A percentile compares a stretch with the other conserved stretches of the same genome.
Conservation (phyloP, 2,113 vertebrate species). For the Vulpes ferrilata region DNA sequence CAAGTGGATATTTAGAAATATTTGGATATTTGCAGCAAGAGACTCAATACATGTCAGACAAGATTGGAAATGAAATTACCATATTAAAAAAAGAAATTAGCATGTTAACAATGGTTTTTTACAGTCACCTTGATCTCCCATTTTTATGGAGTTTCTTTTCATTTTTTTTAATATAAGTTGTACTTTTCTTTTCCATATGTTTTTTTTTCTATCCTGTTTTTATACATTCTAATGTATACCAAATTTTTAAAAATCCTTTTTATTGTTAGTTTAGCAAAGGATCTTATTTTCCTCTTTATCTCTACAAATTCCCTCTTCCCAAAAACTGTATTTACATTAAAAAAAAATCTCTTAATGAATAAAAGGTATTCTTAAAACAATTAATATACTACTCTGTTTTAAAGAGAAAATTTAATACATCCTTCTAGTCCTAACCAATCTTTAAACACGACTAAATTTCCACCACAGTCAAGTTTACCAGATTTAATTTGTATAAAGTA, state of each 20-base stretch:
- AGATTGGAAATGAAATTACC: neutral
- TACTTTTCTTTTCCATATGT: neutral
- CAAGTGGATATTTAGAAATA: neutral
- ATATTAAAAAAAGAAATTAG: neutral
- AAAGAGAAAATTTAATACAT: neutral
- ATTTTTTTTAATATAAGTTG: neutral
- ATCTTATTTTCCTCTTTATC: neutral
- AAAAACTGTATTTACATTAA: neutral
- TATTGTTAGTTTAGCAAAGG: neutral
- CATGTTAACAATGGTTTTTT: neutral
- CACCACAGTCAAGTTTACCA: constrained; percentile 11
- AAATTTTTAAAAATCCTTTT: neutral
- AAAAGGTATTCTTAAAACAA: constrained; percentile 2
- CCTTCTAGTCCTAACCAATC: constrained; percentile 33
- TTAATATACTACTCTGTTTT: neutral
- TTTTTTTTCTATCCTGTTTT: neutral
- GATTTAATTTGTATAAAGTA: constrained; percentile 75
- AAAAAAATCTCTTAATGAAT: neutral
- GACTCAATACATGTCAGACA: neutral
- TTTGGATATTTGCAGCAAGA: neutral
- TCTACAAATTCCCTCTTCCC: neutral
- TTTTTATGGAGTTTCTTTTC: neutral
- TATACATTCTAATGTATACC: neutral
- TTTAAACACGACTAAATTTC: constrained; percentile 53
- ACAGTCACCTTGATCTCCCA: neutral